Evolutionary conservation across 2,797 vertebrate genomes (phyloP).

Genomic region (Sitta carolinensis): DNA sequence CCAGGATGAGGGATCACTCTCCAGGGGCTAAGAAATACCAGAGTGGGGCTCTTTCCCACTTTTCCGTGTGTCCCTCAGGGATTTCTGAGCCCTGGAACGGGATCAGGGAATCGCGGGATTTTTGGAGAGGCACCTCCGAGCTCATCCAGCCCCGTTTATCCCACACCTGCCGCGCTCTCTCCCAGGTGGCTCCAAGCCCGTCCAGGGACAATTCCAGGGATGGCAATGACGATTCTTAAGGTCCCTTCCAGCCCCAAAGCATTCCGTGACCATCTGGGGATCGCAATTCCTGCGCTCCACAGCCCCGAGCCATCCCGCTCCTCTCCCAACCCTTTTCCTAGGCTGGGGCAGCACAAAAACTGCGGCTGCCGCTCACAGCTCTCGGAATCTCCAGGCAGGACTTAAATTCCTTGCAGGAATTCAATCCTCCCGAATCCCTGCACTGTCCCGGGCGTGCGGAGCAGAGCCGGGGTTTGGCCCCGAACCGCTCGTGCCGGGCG

Average conservation of each 20-base stretch:
- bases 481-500: not conserved
- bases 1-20: not conserved
- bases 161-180: not conserved
- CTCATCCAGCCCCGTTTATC: not conserved
- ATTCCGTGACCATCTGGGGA: not conserved
- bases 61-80: not conserved
- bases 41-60: fast-evolving
- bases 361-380: not conserved
- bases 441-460: fast-evolving
- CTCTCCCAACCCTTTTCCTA: not conserved
- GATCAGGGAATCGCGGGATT: not conserved
- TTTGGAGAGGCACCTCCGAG: not conserved
- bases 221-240: not conserved
- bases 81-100: not conserved
- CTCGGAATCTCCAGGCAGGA: not conserved
- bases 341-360: not conserved
- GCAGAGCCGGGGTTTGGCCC: not conserved
- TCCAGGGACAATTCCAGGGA: not conserved
- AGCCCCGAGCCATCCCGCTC: not conserved
- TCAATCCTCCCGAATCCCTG: not conserved
- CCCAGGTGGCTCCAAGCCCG: not conserved
- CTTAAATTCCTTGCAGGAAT: not conserved
- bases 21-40: not conserved
- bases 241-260: not conserved
- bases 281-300: not conserved